These are phyloP conservation scores for Hucho hucho DNA, from an alignment of 2,113 vertebrate species.

Conservation along the genomic window DNA sequence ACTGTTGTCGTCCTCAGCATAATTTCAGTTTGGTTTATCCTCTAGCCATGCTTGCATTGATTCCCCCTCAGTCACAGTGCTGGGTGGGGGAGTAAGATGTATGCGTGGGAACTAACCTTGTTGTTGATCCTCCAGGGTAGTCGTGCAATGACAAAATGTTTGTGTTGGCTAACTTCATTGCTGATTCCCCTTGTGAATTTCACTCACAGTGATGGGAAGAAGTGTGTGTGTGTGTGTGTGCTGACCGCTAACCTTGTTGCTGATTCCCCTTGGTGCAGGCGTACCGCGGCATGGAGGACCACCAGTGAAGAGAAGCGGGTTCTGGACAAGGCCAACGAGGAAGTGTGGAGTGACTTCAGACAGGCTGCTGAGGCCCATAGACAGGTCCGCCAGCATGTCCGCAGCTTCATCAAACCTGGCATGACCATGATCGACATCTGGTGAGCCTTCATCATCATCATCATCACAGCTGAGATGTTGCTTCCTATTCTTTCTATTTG, in stretches of 20 bases:
- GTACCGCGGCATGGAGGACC: slow-evolving; percentile 86
- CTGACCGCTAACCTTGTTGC: background rate
- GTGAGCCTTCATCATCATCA: slow-evolving; percentile 70
- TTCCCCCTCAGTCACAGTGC: too few relatives aligned
- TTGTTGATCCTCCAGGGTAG: too few relatives aligned
- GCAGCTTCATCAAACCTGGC: slow-evolving; percentile 95
- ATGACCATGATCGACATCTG: slow-evolving; percentile 99
- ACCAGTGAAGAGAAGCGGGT: slow-evolving; percentile 90
- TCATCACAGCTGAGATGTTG: background rate
- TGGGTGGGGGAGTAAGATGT: too few relatives aligned
- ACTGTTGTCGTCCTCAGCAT: too few relatives aligned
- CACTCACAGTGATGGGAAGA: background rate
- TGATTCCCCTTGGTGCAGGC: slow-evolving; percentile 66
- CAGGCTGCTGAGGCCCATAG: slow-evolving; percentile 97
- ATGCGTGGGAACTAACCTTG: too few relatives aligned
- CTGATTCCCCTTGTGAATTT: too few relatives aligned
- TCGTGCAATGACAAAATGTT: too few relatives aligned
- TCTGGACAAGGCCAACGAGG: slow-evolving; percentile 93
- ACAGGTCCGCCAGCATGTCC: slow-evolving; percentile 95
- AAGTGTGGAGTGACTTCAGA: slow-evolving; percentile 96
- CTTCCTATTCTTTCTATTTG: background rate
- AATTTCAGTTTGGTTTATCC: too few relatives aligned
- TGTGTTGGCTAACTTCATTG: too few relatives aligned
- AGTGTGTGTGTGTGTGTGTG: background rate
- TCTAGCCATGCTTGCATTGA: too few relatives aligned